Base-by-base conservation (phyloP, 1,140 invertebrate genomes). In the Brevipalpus yothersi region DNA sequence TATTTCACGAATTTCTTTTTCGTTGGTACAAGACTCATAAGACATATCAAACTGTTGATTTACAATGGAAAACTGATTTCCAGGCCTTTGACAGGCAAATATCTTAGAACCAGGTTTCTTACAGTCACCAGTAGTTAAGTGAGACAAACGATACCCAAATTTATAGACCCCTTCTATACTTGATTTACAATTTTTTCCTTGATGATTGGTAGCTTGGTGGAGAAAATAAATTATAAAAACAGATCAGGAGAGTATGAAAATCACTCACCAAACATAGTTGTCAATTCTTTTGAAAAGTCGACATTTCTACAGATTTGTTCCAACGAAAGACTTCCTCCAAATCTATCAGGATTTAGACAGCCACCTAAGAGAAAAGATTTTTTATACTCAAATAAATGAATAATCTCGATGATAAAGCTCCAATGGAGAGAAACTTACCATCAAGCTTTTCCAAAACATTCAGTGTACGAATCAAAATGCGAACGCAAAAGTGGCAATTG, bases 21-120 rank as follows among this genome's bases (percentile, higher is more conserved):
- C 85, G 86, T 82, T 54, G 83, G 86, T 71, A 71, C 92, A 97
- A 68, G 82, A 80, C 61, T 83, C 82, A 69, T 93, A 97, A 9
- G 84, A 90, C 59, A 96, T 90, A 66, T 88, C 86, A 66, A 96
- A 96, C 67, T 94, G 91, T 69, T 95, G 86, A 75, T 96, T 97
- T 40, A 89, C 86, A 63, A 94, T 93, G 47, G 92, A 79, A 71
- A 92, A 93, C 70, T 93, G 85, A 13, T 88, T 90, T 60, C 91
- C 92, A 42, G 91, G 86, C 13, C 83, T 86, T 73, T 96, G 92
- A 73, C 92, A 97, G 0, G 91, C 93, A 66, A 79, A 79, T 62
- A 97, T 90, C 65, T 83, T 80, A 7, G 84, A 86, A 71, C 91
- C 85, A 1, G 81, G 82, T 71, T 88, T 73, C 65, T 79, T 78